Evolutionary conservation across 2,113 vertebrate genomes (phyloP).

Genomic region (Rhynchomys soricoides): DNA sequence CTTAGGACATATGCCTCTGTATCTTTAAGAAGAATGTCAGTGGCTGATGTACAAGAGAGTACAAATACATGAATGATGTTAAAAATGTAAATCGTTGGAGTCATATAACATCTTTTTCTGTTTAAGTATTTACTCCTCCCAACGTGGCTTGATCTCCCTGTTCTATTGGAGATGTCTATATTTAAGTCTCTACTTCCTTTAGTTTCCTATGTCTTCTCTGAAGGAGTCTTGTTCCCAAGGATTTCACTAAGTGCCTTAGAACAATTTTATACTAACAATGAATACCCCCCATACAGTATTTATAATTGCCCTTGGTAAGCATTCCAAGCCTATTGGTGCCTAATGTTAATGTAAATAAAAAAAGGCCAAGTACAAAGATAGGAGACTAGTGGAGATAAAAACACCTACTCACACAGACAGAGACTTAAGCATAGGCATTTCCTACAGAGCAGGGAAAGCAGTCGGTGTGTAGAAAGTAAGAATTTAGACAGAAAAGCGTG

Average conservation of each 20-base stretch:
- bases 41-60: background rate
- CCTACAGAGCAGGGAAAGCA: background rate
- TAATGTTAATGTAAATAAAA: background rate
- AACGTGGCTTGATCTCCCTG: background rate
- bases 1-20: slow-evolving; percentile 8
- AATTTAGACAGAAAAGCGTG: background rate
- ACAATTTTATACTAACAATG: background rate
- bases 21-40: background rate
- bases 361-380: background rate
- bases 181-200: background rate
- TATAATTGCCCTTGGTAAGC: background rate
- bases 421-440: background rate
- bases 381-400: background rate
- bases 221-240: background rate
- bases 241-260: background rate
- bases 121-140: background rate
- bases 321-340: background rate
- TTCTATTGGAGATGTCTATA: background rate
- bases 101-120: background rate
- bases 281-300: background rate
- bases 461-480: too few relatives aligned
- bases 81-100: background rate
- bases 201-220: background rate
- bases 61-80: background rate
- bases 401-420: background rate